phyloP scores from a whole-genome alignment of 2,113 vertebrate species.

The Drymodes brunneopygia region DNA sequence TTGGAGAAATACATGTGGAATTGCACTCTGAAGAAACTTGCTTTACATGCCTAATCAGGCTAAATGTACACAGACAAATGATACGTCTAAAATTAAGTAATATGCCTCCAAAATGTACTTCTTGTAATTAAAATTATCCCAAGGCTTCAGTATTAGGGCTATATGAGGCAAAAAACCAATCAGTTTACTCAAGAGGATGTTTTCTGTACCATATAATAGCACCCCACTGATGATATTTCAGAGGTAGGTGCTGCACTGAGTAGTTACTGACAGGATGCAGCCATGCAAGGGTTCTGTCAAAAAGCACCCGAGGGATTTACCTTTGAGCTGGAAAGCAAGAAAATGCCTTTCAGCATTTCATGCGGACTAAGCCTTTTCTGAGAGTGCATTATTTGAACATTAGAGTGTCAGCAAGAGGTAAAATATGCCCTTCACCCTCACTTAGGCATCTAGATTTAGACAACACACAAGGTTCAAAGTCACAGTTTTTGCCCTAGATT shows the following conservation, averaged over 20 bases:
- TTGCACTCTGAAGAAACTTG: neutral
- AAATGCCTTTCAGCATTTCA: neutral
- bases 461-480: neutral
- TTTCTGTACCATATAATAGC: neutral
- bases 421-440: neutral
- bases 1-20: neutral
- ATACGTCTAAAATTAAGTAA: neutral
- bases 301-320: neutral
- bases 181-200: neutral
- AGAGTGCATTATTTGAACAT: neutral
- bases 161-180: neutral
- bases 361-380: neutral
- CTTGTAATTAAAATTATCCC: neutral
- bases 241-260: neutral
- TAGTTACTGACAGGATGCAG: neutral
- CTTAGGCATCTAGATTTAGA: neutral
- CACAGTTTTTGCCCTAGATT: neutral
- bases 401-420: neutral
- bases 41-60: neutral
- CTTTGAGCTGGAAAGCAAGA: neutral
- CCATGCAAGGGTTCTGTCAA: neutral
- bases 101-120: neutral
- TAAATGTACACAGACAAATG: neutral
- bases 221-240: neutral
- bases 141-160: neutral